Evolutionary conservation across 2,888 invertebrate species (phyloP).

Genomic region (Andrena fulva): DNA sequence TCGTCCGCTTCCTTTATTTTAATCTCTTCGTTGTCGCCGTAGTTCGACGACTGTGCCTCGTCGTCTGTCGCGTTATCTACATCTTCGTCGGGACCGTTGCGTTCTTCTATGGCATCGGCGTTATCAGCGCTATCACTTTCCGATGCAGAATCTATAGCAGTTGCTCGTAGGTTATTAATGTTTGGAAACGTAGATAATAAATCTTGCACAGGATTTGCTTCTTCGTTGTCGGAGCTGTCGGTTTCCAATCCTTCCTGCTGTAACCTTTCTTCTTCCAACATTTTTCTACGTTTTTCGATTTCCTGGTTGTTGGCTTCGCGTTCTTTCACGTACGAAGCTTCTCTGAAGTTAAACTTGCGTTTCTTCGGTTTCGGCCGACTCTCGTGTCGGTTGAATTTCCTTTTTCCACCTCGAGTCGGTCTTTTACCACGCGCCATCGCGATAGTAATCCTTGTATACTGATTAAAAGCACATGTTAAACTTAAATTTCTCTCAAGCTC

Average conservation of each 20-base stretch:
- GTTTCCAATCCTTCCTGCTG: conserved; percentile 85
- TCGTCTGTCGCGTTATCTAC: conserved; percentile 48
- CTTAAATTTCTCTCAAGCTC: not conserved
- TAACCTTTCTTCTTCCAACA: conserved; percentile 85
- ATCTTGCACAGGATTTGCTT: conserved; percentile 85
- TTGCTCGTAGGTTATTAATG: conserved; percentile 64
- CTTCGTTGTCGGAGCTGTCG: conserved; percentile 86
- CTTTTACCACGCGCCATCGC: conserved; percentile 76
- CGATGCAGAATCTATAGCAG: conserved; percentile 83
- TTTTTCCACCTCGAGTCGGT: conserved; percentile 76
- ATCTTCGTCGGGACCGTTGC: conserved; percentile 59
- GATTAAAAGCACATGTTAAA: not conserved
- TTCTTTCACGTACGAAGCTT: conserved; percentile 80
- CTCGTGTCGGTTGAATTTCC: conserved; percentile 71
- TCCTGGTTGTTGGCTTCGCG: conserved; percentile 78
- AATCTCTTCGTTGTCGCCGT: conserved; percentile 59
- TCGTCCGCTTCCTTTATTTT: conserved; percentile 72
- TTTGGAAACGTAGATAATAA: conserved; percentile 85
- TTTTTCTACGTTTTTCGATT: conserved; percentile 79
- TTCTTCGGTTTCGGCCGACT: conserved; percentile 75
- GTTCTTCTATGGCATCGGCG: conserved; percentile 59
- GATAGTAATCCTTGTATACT: not conserved
- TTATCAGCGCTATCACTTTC: conserved; percentile 72
- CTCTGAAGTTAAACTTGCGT: conserved; percentile 79
- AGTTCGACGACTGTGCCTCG: conserved; percentile 16